Conservation (phyloP, 2,888 invertebrate species). For the Drosophila neotestacea region DNA sequence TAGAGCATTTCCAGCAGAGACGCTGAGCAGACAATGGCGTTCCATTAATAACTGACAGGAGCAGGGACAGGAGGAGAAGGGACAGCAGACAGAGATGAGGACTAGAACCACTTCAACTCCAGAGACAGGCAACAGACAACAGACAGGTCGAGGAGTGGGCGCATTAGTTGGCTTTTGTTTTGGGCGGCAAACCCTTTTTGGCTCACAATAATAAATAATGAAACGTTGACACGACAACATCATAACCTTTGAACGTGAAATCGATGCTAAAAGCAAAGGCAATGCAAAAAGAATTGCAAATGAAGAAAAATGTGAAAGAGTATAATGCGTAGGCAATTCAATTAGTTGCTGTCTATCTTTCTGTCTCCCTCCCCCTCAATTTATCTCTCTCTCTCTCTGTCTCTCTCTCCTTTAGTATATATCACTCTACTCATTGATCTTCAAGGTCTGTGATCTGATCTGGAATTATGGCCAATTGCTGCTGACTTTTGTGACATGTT, state of each 20-base stretch:
- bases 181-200: slow-evolving; percentile 79
- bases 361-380: not conserved
- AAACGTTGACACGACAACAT: slow-evolving; percentile 84
- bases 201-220: slow-evolving; percentile 82
- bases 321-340: slow-evolving; percentile 51
- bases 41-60: slow-evolving; percentile 80
- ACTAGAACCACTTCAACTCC: not conserved
- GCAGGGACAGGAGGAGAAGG: slow-evolving; percentile 30
- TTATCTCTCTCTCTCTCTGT: not conserved
- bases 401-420: not conserved
- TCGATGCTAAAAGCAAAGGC: slow-evolving; percentile 32
- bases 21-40: slow-evolving; percentile 63
- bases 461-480: slow-evolving; percentile 45
- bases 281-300: slow-evolving; percentile 35
- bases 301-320: not conserved
- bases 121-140: slow-evolving; percentile 9
- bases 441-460: slow-evolving; percentile 19
- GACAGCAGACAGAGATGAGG: slow-evolving; percentile 12
- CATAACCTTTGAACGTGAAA: slow-evolving; percentile 84
- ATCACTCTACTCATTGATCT: slow-evolving; percentile 14
- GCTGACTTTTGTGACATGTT: slow-evolving; percentile 46
- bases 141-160: slow-evolving; percentile 66
- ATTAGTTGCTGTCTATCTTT: slow-evolving; percentile 50
- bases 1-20: slow-evolving; percentile 48
- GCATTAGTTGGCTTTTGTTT: slow-evolving; percentile 76